Base-by-base conservation (phyloP, 2,888 invertebrate genomes). In the Chalcis sispes region DNA sequence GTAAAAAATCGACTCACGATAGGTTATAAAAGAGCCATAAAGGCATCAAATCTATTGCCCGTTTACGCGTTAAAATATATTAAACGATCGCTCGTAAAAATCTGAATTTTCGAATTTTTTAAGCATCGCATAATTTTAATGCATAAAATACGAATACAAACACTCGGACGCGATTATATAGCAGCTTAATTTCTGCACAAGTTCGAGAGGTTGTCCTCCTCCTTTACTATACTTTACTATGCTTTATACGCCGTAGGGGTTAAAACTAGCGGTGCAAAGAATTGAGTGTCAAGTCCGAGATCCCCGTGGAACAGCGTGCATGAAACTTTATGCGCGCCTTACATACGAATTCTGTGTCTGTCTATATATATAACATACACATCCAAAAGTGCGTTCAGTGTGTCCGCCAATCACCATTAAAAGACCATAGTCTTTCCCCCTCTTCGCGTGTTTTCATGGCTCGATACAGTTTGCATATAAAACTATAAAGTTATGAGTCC, bases 391-490 rank as follows among this genome's bases (percentile, higher is more conserved):
- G 65, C 54, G 69, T 52, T 70, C 27, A 18, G n/a, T 71, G 76
- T 65, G 7, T 15, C 85, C 82, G 83, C 86, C 87, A 88, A 88
- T 88, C 87, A 86, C 87, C 86, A 88, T 88, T 86, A 88, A 88
- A 85, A 82, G 25, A 76, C 82, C 83, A 78, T 83, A 80, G 80
- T 13, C 2, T n/a, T n/a, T 78, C n/a, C n/a, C n/a, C 77, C 70
- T 79, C 75, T 25, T n/a, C 54, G 77, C 77, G 81, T 42, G 7
- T 36, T 83, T 85, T 85, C 82, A 84, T 81, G 82, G 80, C 84
- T 79, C 85, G 84, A 86, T 87, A 86, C 84, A 87, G 86, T 88
- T 88, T 87, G 87, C 87, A 88, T n/a, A n/a, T 87, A 87, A 88
- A 87, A 87, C 87, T 87, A 87, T 87, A 87, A 88, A 87, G 85